phyloP scores from a whole-genome alignment of 2,797 vertebrate genomes.

The Cynopterus sphinx region DNA sequence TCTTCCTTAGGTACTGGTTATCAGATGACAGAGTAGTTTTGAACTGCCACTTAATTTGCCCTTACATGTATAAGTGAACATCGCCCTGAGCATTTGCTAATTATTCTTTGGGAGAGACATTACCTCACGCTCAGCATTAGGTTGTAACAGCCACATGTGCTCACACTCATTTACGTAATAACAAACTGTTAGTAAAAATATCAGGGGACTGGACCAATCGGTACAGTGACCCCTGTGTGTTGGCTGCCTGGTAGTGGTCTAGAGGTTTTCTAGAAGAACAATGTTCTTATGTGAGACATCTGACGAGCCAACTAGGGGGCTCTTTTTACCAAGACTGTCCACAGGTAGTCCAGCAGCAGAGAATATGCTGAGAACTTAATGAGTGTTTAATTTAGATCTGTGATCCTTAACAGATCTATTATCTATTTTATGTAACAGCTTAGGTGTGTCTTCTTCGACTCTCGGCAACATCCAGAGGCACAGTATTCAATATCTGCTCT shows the following conservation, averaged over 20 bases:
- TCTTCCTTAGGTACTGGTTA: background rate
- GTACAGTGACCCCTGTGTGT: background rate
- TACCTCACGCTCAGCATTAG: background rate
- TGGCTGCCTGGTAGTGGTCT: background rate
- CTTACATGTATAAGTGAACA: background rate
- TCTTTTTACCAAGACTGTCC: background rate
- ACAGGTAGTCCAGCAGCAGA: constrained; percentile 31
- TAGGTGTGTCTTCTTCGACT: background rate
- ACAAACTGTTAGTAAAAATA: background rate
- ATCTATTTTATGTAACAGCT: constrained; percentile 42
- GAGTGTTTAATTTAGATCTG: constrained; percentile 38
- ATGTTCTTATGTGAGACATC: background rate
- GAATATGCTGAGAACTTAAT: constrained; percentile 43
- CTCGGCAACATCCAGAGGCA: background rate
- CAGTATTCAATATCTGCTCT: background rate
- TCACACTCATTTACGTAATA: background rate
- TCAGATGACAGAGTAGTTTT: constrained; percentile 16
- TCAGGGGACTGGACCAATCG: background rate
- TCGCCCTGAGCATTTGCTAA: constrained; percentile 1
- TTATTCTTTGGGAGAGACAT: background rate
- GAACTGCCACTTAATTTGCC: background rate
- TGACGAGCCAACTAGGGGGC: background rate
- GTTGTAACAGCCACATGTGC: background rate
- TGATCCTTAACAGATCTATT: background rate
- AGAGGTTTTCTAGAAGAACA: background rate